Evolutionary conservation across 2,113 vertebrate species (phyloP).

Genomic region (Plotosus lineatus): DNA sequence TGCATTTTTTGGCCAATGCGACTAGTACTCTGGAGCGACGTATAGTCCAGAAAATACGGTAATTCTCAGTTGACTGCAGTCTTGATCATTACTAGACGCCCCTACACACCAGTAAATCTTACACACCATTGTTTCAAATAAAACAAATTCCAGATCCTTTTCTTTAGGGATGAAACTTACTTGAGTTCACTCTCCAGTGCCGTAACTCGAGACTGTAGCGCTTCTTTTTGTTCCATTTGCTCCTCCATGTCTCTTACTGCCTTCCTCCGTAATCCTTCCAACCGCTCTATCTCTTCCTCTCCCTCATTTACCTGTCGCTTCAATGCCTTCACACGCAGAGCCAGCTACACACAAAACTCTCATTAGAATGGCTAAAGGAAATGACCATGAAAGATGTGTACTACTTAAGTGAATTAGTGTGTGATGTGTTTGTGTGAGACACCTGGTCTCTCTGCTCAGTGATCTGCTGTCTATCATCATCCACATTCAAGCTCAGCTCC

Average conservation of each 20-base stretch:
- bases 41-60: no score
- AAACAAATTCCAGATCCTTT: background rate
- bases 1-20: no score
- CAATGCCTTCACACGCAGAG: constrained; percentile 87
- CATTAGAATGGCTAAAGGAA: background rate
- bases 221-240: constrained; percentile 86
- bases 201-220: constrained; percentile 81
- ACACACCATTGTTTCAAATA: background rate
- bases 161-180: constrained; percentile 63
- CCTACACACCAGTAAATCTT: no score
- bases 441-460: constrained; percentile 92
- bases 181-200: constrained; percentile 86
- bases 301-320: constrained; percentile 93
- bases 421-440: constrained; percentile 5
- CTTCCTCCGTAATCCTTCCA: constrained; percentile 85
- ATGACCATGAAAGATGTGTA: background rate
- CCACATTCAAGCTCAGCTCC: constrained; percentile 86
- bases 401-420: background rate
- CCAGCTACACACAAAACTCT: constrained; percentile 73
- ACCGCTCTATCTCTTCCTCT: constrained; percentile 87
- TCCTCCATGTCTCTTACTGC: constrained; percentile 89
- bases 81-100: no score
- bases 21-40: no score
- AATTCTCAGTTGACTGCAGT: no score
- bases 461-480: constrained; percentile 86